Base-by-base conservation (phyloP, 2,797 vertebrate genomes). In the Karalla daura region DNA sequence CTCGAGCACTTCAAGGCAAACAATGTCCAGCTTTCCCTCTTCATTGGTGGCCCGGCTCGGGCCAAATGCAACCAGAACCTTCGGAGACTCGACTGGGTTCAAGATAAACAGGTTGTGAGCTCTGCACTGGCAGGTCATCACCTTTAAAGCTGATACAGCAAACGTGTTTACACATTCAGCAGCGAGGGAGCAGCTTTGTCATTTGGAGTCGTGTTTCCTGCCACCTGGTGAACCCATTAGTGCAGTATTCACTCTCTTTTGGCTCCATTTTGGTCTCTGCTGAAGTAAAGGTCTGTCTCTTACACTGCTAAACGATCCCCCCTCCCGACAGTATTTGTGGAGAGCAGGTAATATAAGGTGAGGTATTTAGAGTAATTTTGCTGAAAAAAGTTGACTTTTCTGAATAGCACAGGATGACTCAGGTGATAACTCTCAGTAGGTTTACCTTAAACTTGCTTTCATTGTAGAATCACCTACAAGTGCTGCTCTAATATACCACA, bases 361-460 rank as follows among this genome's bases (percentile, higher is more conserved):
- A 18, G 17, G n/a, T 10, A 69, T 63, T 59, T 23, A 23, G 12
- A 54, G n/a, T 18, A 18, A 46, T 67, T 40, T 23, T 4, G 5
- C 30, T 58, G n/a, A n/a, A n/a, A n/a, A n/a, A n/a, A n/a, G n/a
- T n/a, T n/a, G n/a, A n/a, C n/a, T n/a, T n/a, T n/a, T n/a, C n/a
- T n/a, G n/a, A n/a, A n/a, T n/a, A n/a, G n/a, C n/a, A n/a, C n/a
- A n/a, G n/a, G n/a, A n/a, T n/a, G n/a, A n/a, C 40, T 40, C 10
- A 7, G 20, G 14, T 23, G 35, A 28, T 12, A 37, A 15, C 30
- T 47, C 18, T 40, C 15, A 8, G 40, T 12, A 20, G 28, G 12
- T 21, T 46, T 5, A 33, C 35, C n/a, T n/a, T n/a, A n/a, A n/a
- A n/a, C n/a, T n/a, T n/a, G n/a, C n/a, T n/a, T n/a, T n/a, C n/a